A percentile compares a stretch with the other conserved stretches of the same genome.
phyloP scores from a whole-genome alignment of 2,888 invertebrate genomes.

The Xestia c-nigrum region DNA sequence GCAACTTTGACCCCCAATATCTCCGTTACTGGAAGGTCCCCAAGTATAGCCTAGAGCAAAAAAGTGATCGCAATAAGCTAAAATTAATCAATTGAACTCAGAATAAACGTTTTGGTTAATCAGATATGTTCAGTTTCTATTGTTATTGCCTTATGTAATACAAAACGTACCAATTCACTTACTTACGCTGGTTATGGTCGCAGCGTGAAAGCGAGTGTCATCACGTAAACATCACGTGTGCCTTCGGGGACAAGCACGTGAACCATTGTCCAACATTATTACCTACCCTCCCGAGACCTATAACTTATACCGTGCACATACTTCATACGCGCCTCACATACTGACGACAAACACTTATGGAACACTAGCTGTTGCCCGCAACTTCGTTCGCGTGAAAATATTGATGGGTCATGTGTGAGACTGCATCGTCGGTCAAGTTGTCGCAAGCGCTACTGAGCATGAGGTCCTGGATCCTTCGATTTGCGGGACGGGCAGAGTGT shows the following conservation, averaged over 20 bases:
- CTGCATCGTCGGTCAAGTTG: no score
- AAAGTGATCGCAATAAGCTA: no score
- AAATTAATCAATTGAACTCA: background rate
- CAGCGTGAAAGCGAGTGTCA: constrained; percentile 16
- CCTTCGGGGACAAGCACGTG: constrained; percentile 60
- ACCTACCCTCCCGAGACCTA: constrained; percentile 58
- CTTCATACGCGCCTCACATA: constrained; percentile 17
- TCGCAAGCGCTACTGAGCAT: no score
- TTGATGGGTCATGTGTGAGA: no score
- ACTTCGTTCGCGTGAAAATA: no score
- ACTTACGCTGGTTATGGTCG: background rate
- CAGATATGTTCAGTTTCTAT: background rate
- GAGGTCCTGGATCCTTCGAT: no score
- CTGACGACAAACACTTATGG: background rate
- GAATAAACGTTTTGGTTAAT: background rate
- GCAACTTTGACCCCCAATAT: no score
- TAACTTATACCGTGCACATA: constrained; percentile 7
- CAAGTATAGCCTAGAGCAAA: no score
- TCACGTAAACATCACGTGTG: constrained; percentile 70
- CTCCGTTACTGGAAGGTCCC: no score
- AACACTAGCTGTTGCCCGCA: no score
- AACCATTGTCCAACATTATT: constrained; percentile 74
- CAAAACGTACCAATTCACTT: background rate
- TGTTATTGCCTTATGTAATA: background rate
- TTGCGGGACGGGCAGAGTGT: no score